phyloP scores from a whole-genome alignment of 2,888 invertebrate genomes.

The Gryllus longicercus region DNA sequence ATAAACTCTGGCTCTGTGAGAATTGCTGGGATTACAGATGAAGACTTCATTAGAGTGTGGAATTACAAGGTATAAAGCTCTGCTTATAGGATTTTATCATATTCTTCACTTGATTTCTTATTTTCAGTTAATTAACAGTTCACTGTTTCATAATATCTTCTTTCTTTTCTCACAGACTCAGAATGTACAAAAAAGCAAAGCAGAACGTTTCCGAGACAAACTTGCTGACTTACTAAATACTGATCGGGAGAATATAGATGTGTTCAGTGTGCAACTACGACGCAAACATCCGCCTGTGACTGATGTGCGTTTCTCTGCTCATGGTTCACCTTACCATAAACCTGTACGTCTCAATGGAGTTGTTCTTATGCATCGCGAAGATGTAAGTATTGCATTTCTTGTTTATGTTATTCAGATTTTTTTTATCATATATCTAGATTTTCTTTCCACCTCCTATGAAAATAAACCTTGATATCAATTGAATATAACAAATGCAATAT shows the following conservation, averaged over 20 bases:
- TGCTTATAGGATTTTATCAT: conserved; percentile 17
- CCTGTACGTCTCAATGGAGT: conserved; percentile 92
- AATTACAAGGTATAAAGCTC: conserved; percentile 64
- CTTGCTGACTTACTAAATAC: conserved; percentile 81
- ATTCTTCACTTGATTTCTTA: not conserved
- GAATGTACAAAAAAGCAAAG: conserved; percentile 78
- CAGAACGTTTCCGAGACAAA: conserved; percentile 85
- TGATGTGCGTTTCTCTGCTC: conserved; percentile 90
- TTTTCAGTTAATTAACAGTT: not conserved
- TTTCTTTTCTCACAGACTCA: conserved; percentile 54
- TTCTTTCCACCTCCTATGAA: too few species aligned
- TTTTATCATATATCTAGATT: not conserved
- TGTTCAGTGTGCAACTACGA: conserved; percentile 91
- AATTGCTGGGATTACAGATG: conserved; percentile 89
- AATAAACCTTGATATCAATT: too few species aligned
- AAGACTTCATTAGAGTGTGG: conserved; percentile 94
- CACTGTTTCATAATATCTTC: conserved; percentile 1
- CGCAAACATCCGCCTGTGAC: conserved; percentile 84
- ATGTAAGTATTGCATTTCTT: conserved; percentile 48
- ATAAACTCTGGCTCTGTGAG: conserved; percentile 92
- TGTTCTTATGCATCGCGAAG: conserved; percentile 86
- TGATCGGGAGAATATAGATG: conserved; percentile 85
- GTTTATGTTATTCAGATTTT: not conserved
- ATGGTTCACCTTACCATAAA: conserved; percentile 93
- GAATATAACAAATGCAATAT: too few species aligned